Conservation (phyloP, 2,888 invertebrate species). For the Brenthis hecate region DNA sequence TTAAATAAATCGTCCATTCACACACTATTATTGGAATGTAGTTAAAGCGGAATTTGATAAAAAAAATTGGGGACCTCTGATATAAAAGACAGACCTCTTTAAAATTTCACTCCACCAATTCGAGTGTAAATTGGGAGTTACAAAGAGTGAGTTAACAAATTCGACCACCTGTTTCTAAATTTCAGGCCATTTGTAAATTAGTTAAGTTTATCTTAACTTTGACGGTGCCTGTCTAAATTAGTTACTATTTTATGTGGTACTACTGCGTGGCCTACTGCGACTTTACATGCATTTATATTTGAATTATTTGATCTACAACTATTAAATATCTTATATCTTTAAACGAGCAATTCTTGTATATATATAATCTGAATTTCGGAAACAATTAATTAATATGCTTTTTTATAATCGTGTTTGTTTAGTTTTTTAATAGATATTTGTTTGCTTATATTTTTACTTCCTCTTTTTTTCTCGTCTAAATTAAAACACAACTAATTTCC, state of each 20-base stretch:
- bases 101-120: slow-evolving; percentile 62
- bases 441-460: too few species aligned
- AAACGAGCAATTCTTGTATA: too few species aligned
- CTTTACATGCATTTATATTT: neutral
- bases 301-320: neutral
- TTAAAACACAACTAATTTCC: too few species aligned
- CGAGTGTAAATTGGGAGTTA: slow-evolving; percentile 52
- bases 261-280: too few species aligned
- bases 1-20: neutral
- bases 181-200: slow-evolving; percentile 30
- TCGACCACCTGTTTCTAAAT: slow-evolving; percentile 49
- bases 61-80: slow-evolving; percentile 8
- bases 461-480: too few species aligned
- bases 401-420: too few species aligned
- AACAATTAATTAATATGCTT: too few species aligned
- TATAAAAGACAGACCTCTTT: slow-evolving; percentile 45
- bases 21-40: neutral
- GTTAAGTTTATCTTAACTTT: slow-evolving; percentile 25
- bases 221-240: slow-evolving; percentile 13
- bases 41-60: neutral
- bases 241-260: neutral
- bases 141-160: slow-evolving; percentile 50
- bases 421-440: too few species aligned
- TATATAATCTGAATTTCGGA: too few species aligned
- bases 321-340: too few species aligned